Evolutionary conservation across 1,140 invertebrate genomes (phyloP), one percentile per base, ranked within the genome.

Genomic region (Drosophila orosa): DNA sequence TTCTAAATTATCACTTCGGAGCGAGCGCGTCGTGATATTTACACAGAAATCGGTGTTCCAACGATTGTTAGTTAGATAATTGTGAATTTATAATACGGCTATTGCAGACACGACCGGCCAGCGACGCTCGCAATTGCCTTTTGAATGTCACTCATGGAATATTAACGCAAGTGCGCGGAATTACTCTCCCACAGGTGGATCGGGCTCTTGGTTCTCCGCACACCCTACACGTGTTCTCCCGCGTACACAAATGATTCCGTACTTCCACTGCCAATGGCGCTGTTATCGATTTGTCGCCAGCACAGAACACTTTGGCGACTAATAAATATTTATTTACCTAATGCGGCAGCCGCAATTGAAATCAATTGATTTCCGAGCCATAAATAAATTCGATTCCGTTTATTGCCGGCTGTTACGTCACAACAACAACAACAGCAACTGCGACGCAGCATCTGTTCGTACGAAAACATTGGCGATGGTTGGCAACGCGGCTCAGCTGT

Each of bases 41-140:
- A 73, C 82, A 85, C 48, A 67, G 78, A 85, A 78, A 78, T 76
- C 63, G 67, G 35, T 74, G 42, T 60, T 62, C 42, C 48, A 61
- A 72, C 27, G 57, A 59, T 52, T 79, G 55, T 87, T 76, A 86
- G 55, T 87, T 76, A 86, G 83, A 83, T 86, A 86, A 86, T 87
- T 79, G 9, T 58, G 60, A 83, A 76, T 76, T 68, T 87, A 82
- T 79, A 62, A 62, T 54, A 33, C 39, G 37, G 56, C 63, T 40
- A 78, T 56, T 45, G 45, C 61, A 58, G 61, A 76, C 50, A 54
- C 76, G 44, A 33, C 80, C 66, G 65, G 69, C 56, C 73, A 47
- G 60, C 52, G 35, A 67, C 52, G 40, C 45, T 42, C 6, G 15
- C 48, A 35, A 37, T 58, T 45, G 22, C 45, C 42, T 61, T 87